Evolutionary conservation across 1,140 invertebrate genomes (phyloP), one percentile per base, ranked within the genome.

Genomic region (Drosophila guanche): DNA sequence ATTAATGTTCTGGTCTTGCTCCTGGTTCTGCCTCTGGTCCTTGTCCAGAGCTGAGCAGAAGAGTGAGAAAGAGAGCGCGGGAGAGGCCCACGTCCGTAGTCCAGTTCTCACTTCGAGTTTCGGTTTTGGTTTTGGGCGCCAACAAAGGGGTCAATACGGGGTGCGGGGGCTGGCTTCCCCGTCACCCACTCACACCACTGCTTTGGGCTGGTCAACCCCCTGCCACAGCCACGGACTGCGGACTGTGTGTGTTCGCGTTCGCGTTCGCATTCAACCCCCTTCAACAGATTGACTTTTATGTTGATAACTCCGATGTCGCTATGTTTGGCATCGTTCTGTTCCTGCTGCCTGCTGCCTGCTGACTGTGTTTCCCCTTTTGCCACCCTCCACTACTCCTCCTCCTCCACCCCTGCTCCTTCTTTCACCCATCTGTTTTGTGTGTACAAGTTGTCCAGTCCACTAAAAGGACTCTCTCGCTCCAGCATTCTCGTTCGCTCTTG

Each of bases 251-350:
- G 55, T 56, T n/a, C n/a, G n/a, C n/a, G n/a, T n/a, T n/a, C n/a
- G n/a, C n/a, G 62, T 57, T 52, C 62, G 65, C 62, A 55, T 81
- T 81, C 79, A 69, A 81, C 73, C 79, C 79, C 79, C 65, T 37
- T 81, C 52, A 60, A 66, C 62, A 83, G 79, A 81, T 81, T 83
- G 79, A 81, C 79, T 81, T 81, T 81, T 68, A 77, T 77, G 73
- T 68, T 81, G 78, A 73, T 81, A 81, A 56, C 68, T 56, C 41
- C 10, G 61, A 43, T 56, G 62, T 67, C 66, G 50, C 63, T 62
- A 22, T 20, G 62, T 66, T 66, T 66, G 12, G 33, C 10, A 37
- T 12, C 33, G 10, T 37, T 33, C 8, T 33, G 29, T 33, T 37
- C 33, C 33, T 37, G 33, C 33, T 37, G 1, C 27, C 63, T 45